Evolutionary conservation across 2,113 vertebrate species (phyloP), one percentile per base, ranked within the genome.

Genomic region (Speoplatyrhinus poulsoni): DNA sequence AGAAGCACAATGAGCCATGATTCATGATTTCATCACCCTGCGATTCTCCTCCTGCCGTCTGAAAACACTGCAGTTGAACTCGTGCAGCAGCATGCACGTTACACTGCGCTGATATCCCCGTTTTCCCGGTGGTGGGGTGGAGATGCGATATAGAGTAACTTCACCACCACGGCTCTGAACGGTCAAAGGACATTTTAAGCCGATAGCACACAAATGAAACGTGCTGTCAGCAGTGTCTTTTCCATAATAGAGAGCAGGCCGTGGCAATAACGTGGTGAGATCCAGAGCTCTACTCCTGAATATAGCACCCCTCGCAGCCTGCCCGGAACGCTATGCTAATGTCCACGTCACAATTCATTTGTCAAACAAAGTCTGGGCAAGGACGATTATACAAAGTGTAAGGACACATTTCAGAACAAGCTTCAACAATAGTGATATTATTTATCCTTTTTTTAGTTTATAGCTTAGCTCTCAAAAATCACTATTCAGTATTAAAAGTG

Each of bases 271-370:
- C 70, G 75, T 19, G 15, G 59, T 65, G n/a, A 60, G 41, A 63
- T 69, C 26, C 52, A 69, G 47, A 50, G 16, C 16, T 8, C 48
- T 59, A 17, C 48, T 46, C 7, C 48, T 69, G 65, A 76, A 75
- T 59, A 50, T 17, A 60, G 55, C 53, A 75, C 12, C 67, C 50
- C 60, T 62, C 53, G 67, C 55, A 64, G 62, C 62, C 74, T 76
- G 50, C 33, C 62, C 59, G 72, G 12, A 41, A 50, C 74, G 72
- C 1, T 41, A 41, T 5, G 36, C 62, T 78, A 60, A 67, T 60
- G 53, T 56, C 52, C 60, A 62, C 68, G 65, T 75, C 61, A 47
- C 53, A 33, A 64, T 79, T 79, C 73, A 76, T 84, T 80, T 81
- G 49, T 82, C 69, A 76, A 73, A 13, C 17, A 10, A 55, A 17